Conservation (phyloP, 2,113 vertebrate genomes). For the Tragelaphus buxtoni region DNA sequence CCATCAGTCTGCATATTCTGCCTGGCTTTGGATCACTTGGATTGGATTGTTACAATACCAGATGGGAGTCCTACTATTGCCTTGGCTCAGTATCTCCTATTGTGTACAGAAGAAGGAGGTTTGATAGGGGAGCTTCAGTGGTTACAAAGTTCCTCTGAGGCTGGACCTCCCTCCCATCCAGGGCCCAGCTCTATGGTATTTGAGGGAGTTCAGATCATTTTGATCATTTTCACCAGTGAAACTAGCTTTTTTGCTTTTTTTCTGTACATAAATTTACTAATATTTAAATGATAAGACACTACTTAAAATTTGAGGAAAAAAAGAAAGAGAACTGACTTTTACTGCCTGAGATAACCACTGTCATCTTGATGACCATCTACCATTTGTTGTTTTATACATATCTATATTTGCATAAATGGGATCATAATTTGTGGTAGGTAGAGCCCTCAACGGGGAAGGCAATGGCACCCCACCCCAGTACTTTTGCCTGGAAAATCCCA, state of each 20-base stretch:
- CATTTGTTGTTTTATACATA: neutral
- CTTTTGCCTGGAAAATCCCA: no score
- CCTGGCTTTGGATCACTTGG: conserved; percentile 75
- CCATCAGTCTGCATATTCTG: conserved; percentile 54
- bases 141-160: neutral
- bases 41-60: conserved; percentile 75
- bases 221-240: neutral
- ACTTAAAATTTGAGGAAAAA: neutral
- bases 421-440: neutral
- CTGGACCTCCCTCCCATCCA: neutral
- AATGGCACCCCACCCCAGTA: no score
- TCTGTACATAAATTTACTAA: neutral
- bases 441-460: neutral
- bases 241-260: neutral
- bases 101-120: conserved; percentile 28
- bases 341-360: neutral
- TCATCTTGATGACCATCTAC: neutral
- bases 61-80: conserved; percentile 75
- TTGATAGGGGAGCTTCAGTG: neutral
- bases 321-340: neutral
- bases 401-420: neutral
- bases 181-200: neutral
- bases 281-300: neutral
- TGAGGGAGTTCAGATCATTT: neutral
- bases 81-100: conserved; percentile 64